Base-by-base conservation (phyloP, 2,797 vertebrate genomes). In the Sylvilagus floridanus region DNA sequence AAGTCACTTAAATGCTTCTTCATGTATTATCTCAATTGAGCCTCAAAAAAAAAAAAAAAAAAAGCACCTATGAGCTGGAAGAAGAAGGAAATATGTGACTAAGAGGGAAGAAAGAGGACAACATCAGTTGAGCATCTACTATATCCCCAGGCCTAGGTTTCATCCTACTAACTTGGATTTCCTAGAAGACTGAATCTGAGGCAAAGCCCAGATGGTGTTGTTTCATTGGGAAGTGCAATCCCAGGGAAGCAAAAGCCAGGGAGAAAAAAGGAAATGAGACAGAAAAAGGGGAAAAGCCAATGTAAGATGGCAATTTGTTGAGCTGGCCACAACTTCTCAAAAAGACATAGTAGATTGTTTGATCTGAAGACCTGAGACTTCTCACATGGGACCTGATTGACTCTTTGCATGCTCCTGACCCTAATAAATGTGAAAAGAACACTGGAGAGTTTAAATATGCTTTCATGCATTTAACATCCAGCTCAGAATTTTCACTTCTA, bases 101-200 rank as follows among this genome's bases (percentile, higher is more conserved):
- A 76, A 79, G 69, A 96, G 62, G 47, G 42, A 93, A 89, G 75
- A 91, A 76, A 63, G n/a, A 66, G 35, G 11, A 82, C 2, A 37
- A 9, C 47, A 37, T 60, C 21, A 37, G n/a, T 6, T 24, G 24
- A 68, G 60, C n/a, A 63, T 54, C 63, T 65, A 30, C 14, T 84
- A 12, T 57, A 42, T 14, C 73, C 26, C 22, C n/a, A 66, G 22
- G 24, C 42, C 24, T 28, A 7, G 22, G 54, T 16, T 17, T 57
- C 8, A 47, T 57, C 32, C 6, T 60, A 9, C 4, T 14, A 82
- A 50, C 28, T 37, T 32, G 32, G 28, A 69, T 75, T 96, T 91
- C 37, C 84, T 73, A 91, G 81, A 89, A 89, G 4, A 24, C 17
- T 84, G 35, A 92, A 26, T 79, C 52, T 52, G 35, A 93, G 72